Evolutionary conservation across 1,140 invertebrate species (phyloP).

Genomic region (Drosophila yakuba): DNA sequence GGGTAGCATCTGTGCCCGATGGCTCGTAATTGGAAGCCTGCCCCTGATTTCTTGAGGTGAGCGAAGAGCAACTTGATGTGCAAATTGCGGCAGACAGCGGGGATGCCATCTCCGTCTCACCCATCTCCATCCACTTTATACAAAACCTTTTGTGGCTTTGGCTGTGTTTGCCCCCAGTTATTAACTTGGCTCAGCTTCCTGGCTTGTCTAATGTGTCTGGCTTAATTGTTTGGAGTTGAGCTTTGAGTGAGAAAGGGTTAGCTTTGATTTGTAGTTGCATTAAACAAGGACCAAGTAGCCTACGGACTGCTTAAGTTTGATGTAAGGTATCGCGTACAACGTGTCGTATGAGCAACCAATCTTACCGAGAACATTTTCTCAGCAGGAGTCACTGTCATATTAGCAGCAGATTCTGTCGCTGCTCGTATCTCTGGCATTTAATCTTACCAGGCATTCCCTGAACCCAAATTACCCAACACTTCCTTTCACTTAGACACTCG

Average conservation of each 20-base stretch:
- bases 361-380: constrained; percentile 1
- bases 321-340: not conserved
- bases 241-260: not conserved
- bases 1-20: constrained; percentile 62
- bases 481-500: constrained; percentile 56
- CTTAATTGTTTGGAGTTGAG: constrained; percentile 29
- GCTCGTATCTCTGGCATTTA: constrained; percentile 21
- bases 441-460: constrained; percentile 27
- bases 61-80: constrained; percentile 40
- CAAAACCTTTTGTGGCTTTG: constrained; percentile 43
- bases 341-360: constrained; percentile 10
- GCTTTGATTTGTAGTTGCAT: constrained; percentile 32
- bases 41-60: constrained; percentile 43
- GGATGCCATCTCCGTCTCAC: not conserved
- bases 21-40: constrained; percentile 69
- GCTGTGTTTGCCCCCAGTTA: constrained; percentile 28
- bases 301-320: constrained; percentile 4
- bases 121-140: not conserved
- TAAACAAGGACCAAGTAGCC: constrained; percentile 13
- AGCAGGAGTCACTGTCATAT: constrained; percentile 20
- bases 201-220: constrained; percentile 33
- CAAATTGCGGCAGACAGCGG: constrained; percentile 55
- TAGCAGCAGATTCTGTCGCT: constrained; percentile 17
- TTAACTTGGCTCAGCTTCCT: constrained; percentile 23
- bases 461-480: constrained; percentile 51